Evolutionary conservation across 2,888 invertebrate species (phyloP).

Genomic region (Frankliniella intonsa): DNA sequence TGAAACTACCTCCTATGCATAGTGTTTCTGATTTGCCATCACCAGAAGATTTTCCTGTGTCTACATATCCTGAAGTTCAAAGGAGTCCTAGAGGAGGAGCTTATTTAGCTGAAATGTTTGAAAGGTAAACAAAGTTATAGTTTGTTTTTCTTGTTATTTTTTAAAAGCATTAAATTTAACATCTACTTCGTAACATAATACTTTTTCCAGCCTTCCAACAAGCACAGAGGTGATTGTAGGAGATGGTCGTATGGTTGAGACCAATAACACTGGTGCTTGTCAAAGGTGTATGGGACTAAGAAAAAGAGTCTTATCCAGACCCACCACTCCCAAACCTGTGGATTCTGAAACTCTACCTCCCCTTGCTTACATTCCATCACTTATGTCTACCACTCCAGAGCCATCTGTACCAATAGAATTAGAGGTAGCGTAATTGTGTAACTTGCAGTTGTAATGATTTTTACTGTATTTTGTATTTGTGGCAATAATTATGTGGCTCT

Average conservation of each 20-base stretch:
- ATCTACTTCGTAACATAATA: conserved; percentile 21
- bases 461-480: too few species aligned
- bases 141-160: too few species aligned
- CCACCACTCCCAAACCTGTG: conserved; percentile 28
- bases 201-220: conserved; percentile 52
- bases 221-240: conserved; percentile 69
- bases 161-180: too few species aligned
- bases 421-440: too few species aligned
- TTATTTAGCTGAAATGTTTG: conserved; percentile 80
- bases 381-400: conserved; percentile 28
- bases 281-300: conserved; percentile 52
- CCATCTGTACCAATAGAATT: neutral
- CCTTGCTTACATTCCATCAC: conserved; percentile 32
- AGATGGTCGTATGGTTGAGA: conserved; percentile 51
- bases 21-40: conserved; percentile 62
- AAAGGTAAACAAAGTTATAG: conserved; percentile 52
- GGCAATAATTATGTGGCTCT: too few species aligned
- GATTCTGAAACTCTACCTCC: conserved; percentile 27
- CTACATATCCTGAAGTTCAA: conserved; percentile 70
- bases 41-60: conserved; percentile 65
- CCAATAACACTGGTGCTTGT: conserved; percentile 42
- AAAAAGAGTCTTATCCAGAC: conserved; percentile 40
- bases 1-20: conserved; percentile 60
- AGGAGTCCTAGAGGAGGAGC: conserved; percentile 64
- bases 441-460: too few species aligned